Evolutionary conservation across 2,113 vertebrate species (phyloP).

Genomic region (Naja naja): DNA sequence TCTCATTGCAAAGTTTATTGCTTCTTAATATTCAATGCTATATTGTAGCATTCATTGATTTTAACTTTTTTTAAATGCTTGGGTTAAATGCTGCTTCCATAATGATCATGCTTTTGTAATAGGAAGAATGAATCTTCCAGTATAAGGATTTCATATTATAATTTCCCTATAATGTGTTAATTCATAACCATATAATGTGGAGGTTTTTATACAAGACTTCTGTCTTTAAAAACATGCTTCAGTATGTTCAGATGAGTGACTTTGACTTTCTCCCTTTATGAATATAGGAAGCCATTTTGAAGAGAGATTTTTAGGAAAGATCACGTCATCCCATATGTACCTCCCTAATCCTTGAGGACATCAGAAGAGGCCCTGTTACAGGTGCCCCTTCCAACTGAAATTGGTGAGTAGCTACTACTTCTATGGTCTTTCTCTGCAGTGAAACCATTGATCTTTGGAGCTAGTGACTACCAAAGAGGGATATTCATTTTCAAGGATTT

Average conservation of each 20-base stretch:
- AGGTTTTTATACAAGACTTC: not conserved
- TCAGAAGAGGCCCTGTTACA: not conserved
- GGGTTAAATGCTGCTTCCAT: not conserved
- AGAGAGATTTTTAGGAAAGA: not conserved
- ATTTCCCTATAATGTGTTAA: not conserved
- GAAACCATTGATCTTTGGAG: not conserved
- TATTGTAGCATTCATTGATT: not conserved
- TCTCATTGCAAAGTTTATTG: not conserved
- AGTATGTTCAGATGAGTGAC: not conserved
- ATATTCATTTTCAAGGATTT: not conserved
- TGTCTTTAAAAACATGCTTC: not conserved
- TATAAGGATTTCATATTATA: not conserved
- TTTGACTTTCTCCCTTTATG: not conserved
- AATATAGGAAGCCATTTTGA: slow-evolving; percentile 7
- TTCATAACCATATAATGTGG: not conserved
- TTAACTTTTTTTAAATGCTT: not conserved
- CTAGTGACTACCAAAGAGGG: not conserved
- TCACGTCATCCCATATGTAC: not conserved
- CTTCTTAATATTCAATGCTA: not conserved
- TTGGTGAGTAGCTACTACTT: not conserved
- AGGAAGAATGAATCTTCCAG: not conserved
- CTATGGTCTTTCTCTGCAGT: not conserved
- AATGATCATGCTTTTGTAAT: not conserved
- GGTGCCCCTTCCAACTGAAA: not conserved
- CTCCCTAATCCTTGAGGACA: not conserved